These are phyloP conservation scores for Prosopocoilus inquinatus DNA, from an alignment of 2,888 invertebrate species.

Conservation along the genomic window DNA sequence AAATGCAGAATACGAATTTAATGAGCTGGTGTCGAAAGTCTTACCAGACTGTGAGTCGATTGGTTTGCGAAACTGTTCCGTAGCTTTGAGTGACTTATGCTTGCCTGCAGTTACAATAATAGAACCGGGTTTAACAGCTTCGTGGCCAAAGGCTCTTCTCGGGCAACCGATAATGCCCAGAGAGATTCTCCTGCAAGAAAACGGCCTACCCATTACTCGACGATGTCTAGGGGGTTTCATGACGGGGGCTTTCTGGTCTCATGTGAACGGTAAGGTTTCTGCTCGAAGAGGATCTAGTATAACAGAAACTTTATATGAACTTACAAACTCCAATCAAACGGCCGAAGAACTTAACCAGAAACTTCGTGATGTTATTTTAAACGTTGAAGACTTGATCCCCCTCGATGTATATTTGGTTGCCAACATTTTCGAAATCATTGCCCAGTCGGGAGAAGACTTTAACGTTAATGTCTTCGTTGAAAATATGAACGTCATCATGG, in stretches of 20 bases:
- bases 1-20: neutral
- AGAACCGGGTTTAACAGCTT: neutral
- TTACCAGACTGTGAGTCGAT: neutral
- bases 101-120: neutral
- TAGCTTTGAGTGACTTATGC: neutral
- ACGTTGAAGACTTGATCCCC: neutral
- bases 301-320: neutral
- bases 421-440: neutral
- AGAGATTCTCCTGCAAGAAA: neutral
- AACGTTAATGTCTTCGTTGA: neutral
- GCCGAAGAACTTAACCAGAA: neutral
- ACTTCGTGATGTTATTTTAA: neutral
- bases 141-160: neutral
- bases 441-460: neutral
- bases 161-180: neutral
- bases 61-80: neutral
- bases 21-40: neutral
- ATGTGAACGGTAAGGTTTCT: neutral
- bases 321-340: neutral
- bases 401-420: neutral
- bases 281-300: neutral
- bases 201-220: slow-evolving; percentile 11
- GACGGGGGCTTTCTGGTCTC: slow-evolving; percentile 9
- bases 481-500: neutral
- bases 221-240: slow-evolving; percentile 5